Conservation (phyloP, 2,888 invertebrate species). For the Autographa pulchrina region DNA sequence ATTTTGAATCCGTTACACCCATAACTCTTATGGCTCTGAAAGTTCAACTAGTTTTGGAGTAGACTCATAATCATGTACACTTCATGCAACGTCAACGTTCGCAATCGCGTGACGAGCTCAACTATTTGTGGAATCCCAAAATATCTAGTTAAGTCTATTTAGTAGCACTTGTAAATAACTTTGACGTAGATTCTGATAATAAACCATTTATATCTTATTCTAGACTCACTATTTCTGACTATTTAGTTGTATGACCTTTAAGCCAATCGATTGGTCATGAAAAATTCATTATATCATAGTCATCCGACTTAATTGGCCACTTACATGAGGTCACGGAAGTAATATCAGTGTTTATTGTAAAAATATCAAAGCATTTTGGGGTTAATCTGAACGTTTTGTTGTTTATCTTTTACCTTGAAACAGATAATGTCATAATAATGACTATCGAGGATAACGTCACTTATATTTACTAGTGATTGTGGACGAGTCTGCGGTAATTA, state of each 20-base stretch:
- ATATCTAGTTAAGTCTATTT: neutral
- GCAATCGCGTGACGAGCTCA: neutral
- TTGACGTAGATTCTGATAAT: neutral
- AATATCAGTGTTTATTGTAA: conserved; percentile 2
- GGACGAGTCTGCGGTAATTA: no score
- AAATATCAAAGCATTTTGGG: neutral
- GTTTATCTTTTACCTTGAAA: neutral
- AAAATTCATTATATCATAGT: conserved; percentile 47
- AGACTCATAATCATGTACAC: neutral
- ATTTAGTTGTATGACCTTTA: conserved; percentile 17
- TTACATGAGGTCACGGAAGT: conserved; percentile 23
- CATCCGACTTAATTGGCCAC: conserved; percentile 20
- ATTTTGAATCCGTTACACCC: neutral
- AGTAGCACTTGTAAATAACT: conserved; percentile 4
- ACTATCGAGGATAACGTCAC: neutral
- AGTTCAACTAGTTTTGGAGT: neutral
- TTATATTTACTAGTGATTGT: no score
- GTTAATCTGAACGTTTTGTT: neutral
- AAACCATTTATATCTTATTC: neutral
- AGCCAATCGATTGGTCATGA: conserved; percentile 24
- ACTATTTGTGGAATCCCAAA: conserved; percentile 4
- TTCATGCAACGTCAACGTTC: conserved; percentile 4
- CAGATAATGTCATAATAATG: neutral
- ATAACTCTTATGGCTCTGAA: neutral
- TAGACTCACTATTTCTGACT: neutral